A percentile compares a stretch with the other conserved stretches of the same genome.
Conservation (phyloP, 2,797 vertebrate genomes). For the Crenichthys baileyi region DNA sequence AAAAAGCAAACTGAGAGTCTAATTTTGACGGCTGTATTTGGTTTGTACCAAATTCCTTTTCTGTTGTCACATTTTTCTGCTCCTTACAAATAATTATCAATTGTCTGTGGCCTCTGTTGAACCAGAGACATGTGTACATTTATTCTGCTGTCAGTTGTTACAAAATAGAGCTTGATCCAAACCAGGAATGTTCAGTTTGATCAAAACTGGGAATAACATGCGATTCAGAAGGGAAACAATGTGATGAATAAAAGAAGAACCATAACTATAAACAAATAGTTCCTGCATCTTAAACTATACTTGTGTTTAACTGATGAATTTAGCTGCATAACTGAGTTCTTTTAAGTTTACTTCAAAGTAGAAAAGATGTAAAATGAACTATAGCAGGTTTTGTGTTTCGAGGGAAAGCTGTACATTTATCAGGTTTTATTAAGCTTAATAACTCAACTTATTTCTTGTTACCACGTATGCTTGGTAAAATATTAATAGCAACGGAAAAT, state of each 20-base stretch:
- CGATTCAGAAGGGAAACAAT: background rate
- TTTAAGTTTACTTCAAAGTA: constrained; percentile 51
- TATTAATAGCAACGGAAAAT: too few species aligned
- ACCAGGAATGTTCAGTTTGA: background rate
- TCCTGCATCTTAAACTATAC: background rate
- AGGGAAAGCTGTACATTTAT: constrained; percentile 77
- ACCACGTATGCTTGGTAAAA: too few species aligned
- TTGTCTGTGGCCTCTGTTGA: constrained; percentile 48
- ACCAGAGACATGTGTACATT: constrained; percentile 37
- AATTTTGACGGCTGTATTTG: constrained; percentile 58
- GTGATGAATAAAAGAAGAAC: background rate
- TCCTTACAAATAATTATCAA: background rate
- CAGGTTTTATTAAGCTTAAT: constrained; percentile 57
- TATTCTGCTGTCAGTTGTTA: background rate
- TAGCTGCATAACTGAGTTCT: background rate
- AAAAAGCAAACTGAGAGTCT: constrained; percentile 47
- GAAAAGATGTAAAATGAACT: constrained; percentile 76
- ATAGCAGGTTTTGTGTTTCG: constrained; percentile 68
- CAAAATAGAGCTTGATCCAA: background rate
- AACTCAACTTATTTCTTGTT: too few species aligned
- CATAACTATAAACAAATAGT: background rate
- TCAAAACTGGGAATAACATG: background rate
- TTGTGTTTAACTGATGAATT: background rate
- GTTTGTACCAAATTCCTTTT: constrained; percentile 48
- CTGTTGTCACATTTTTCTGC: constrained; percentile 41